A percentile compares a stretch with the other conserved stretches of the same genome.
These are phyloP conservation scores for Ophion ellenae DNA, from an alignment of 2,888 invertebrate genomes.

Conservation along the genomic window DNA sequence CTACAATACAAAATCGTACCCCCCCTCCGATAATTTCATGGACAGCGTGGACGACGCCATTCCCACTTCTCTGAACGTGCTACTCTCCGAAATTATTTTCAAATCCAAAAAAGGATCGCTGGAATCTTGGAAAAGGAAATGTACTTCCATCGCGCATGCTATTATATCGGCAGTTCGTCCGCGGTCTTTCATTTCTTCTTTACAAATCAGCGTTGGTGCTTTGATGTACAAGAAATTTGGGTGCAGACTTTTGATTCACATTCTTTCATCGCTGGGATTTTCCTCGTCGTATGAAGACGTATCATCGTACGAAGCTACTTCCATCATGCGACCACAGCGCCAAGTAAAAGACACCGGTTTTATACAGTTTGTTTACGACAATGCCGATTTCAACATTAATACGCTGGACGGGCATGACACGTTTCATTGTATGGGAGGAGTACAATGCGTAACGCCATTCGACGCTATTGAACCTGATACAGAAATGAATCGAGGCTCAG, in stretches of 20 bases:
- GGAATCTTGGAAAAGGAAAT: constrained; percentile 52
- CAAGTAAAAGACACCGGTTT: constrained; percentile 27
- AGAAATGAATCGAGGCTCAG: neutral
- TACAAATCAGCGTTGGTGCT: constrained; percentile 41
- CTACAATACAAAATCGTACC: constrained; percentile 55
- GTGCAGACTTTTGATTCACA: constrained; percentile 29
- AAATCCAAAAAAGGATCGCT: constrained; percentile 55
- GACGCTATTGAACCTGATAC: constrained; percentile 9
- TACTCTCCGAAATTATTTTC: constrained; percentile 58
- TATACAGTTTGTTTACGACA: constrained; percentile 26
- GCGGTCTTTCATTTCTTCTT: constrained; percentile 63
- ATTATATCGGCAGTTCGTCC: constrained; percentile 66
- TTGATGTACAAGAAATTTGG: constrained; percentile 39
- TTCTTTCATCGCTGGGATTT: constrained; percentile 37
- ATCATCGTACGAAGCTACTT: constrained; percentile 32
- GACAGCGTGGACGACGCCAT: constrained; percentile 30
- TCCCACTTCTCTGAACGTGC: constrained; percentile 48
- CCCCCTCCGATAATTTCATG: constrained; percentile 57
- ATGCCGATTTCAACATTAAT: constrained; percentile 28
- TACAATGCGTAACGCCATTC: constrained; percentile 31
- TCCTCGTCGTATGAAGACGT: constrained; percentile 33
- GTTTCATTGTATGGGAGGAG: constrained; percentile 35
- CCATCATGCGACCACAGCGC: constrained; percentile 53
- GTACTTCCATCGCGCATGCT: constrained; percentile 58
- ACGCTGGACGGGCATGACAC: constrained; percentile 32